These are phyloP conservation scores for Rachycentron canadum DNA, from an alignment of 2,797 vertebrate species.

Conservation along the genomic window DNA sequence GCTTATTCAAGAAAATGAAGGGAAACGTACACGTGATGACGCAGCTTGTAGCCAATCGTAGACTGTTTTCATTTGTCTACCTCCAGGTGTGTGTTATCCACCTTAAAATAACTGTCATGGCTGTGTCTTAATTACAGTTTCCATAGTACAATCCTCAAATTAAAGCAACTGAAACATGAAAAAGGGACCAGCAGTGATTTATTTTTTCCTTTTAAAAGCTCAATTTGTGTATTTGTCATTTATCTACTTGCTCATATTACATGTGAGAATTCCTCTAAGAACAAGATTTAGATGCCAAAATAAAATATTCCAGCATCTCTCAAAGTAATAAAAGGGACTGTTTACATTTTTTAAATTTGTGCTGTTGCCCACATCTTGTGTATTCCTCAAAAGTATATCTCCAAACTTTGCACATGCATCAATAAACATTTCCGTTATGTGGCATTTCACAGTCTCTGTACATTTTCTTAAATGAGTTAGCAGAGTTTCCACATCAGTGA, in stretches of 20 bases:
- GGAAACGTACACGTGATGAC: not conserved
- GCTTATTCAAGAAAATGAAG: not conserved
- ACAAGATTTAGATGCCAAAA: constrained; percentile 8
- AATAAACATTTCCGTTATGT: constrained; percentile 75
- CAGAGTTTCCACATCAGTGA: constrained; percentile 50
- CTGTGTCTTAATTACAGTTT: constrained; percentile 23
- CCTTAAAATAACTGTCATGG: constrained; percentile 14
- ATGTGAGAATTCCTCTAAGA: not conserved
- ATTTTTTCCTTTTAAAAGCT: not conserved
- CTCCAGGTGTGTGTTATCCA: constrained; percentile 40
- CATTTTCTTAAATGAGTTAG: constrained; percentile 57
- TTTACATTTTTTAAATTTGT: constrained; percentile 63
- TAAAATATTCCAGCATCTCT: not conserved
- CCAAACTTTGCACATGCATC: constrained; percentile 61
- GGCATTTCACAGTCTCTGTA: constrained; percentile 55
- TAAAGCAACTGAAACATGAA: not conserved
- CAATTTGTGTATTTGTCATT: constrained; percentile 31
- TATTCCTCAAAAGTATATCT: constrained; percentile 46
- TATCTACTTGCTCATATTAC: not conserved
- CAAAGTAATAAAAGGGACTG: constrained; percentile 47
- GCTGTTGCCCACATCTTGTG: constrained; percentile 47
- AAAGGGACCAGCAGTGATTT: constrained; percentile 53
- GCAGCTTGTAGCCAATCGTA: constrained; percentile 32
- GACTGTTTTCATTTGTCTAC: constrained; percentile 50
- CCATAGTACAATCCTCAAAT: constrained; percentile 12